Evolutionary conservation across 2,888 invertebrate genomes (phyloP), one percentile per base, ranked within the genome.

Genomic region (Merodon equestris): DNA sequence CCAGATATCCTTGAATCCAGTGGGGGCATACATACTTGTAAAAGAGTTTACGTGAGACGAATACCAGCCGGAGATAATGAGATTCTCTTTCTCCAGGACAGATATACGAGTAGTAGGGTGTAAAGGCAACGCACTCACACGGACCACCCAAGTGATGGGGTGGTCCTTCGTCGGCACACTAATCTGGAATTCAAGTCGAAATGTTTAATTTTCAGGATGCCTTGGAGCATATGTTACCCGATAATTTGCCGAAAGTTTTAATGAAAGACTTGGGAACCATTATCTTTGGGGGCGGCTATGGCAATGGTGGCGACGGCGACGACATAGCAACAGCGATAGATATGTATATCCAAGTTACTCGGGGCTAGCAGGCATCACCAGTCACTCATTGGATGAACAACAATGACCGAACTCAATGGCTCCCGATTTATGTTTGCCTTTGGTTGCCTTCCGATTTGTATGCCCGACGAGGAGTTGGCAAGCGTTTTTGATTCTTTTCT

Each of bases 171-270:
- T 74, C 79, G 73, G 64, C 70, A 68, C 68, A 57, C 74, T 79
- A 63, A 79, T 79, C 79, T 74, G 58, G 57, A 74, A 70, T 74
- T 79, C 79, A 79, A 79, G 79, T 73, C 79, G 74, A 74, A 79
- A 79, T 79, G 79, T 74, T 79, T 79, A 79, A 79, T 79, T 79
- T 79, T 79, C 79, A 79, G 79, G 79, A 79, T 79, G 79, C 79
- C 79, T 79, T 79, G 74, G 85, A 87, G 87, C 87, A 87, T 87
- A 87, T 87, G 87, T 87, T 88, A 88, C 88, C 86, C 88, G 87
- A 87, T 87, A 87, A 87, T 87, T 87, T 87, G 87, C 86, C 87
- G 87, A 87, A 88, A 87, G 87, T 87, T 87, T 87, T 87, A 87
- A 87, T 88, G 87, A 87, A 87, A 87, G 87, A 85, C 87, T 86